Conservation (phyloP, 2,888 invertebrate genomes). For the Morinoia aosen region DNA sequence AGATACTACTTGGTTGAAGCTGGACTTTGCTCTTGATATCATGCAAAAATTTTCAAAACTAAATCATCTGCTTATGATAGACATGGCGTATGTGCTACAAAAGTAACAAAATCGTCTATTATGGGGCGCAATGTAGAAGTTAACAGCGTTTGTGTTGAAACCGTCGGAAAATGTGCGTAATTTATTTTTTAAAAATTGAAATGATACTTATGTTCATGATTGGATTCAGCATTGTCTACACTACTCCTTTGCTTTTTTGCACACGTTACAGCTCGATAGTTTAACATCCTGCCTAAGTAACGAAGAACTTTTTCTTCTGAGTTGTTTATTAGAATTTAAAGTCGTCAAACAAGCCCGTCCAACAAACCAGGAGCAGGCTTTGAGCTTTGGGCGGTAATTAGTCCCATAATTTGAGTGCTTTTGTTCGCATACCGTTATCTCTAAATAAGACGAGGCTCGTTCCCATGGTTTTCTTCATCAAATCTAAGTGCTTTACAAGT, state of each 20-base stretch:
- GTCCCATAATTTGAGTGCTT: neutral
- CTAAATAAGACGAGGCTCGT: neutral
- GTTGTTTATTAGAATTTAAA: neutral
- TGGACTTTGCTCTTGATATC: too few species aligned
- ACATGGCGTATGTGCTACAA: too few species aligned
- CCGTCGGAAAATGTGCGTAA: too few species aligned
- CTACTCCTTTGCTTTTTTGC: neutral
- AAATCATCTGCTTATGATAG: too few species aligned
- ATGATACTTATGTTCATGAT: neutral
- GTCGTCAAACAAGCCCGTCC: neutral
- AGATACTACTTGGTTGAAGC: too few species aligned
- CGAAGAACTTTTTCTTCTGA: neutral
- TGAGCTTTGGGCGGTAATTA: neutral
- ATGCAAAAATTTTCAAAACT: too few species aligned
- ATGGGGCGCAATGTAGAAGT: too few species aligned
- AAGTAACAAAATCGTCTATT: too few species aligned
- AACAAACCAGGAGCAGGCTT: neutral
- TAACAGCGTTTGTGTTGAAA: too few species aligned
- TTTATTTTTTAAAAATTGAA: too few species aligned
- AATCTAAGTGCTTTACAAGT: neutral
- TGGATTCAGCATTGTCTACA: neutral
- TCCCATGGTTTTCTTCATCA: constrained; percentile 3
- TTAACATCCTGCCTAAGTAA: neutral
- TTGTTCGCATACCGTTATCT: neutral
- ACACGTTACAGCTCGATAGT: neutral